Base-by-base conservation (phyloP, 2,888 invertebrate genomes). In the Theretra japonica region DNA sequence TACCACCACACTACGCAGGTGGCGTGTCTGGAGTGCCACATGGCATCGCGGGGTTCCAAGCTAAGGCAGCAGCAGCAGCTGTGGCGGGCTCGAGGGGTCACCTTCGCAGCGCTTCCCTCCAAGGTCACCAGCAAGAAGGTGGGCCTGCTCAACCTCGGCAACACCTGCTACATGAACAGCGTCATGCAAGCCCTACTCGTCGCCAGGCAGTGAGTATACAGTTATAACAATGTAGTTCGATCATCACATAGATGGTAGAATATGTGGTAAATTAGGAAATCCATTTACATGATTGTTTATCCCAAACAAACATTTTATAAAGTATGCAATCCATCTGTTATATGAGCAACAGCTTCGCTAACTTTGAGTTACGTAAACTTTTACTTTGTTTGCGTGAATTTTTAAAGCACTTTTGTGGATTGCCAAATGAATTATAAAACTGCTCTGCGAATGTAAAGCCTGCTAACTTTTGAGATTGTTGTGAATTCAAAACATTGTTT, bases 91-190 rank as follows among this genome's bases (percentile, higher is more conserved):
- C 86, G 86, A 41, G 85, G 83, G 73, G 76, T 82, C 1, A 81
- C 82, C 72, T 68, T 79, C 60, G 79, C 79, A 72, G 81, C 79
- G n/a, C 81, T 81, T 19, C 84, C 78, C 75, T 78, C 81, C 0
- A 85, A 86, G 74, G 82, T 87, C 8, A 69, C 75, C 48, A 93
- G 92, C 74, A 80, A 86, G 41, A 95, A 96, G 91, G 97, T 97
- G 5, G 98, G 98, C 1, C 94, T 98, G 28, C 95, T 96, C 57
- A 98, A 98, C 92, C 94, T 98, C 58, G 98, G 98, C 41, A 98
- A 98, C 83, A 98, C 98, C 0, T 98, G 98, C 87, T 98, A 98
- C 82, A 97, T 98, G 97, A 98, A 98, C 90, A 97, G 97, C 85
- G 96, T 98, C 1, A 90, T 98, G 74, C 98, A 98, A 88, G 97